Percentiles rank a stretch among this genome's conserved stretches.
Conservation (phyloP, 2,797 vertebrate species). For the Cossypha polioptera region DNA sequence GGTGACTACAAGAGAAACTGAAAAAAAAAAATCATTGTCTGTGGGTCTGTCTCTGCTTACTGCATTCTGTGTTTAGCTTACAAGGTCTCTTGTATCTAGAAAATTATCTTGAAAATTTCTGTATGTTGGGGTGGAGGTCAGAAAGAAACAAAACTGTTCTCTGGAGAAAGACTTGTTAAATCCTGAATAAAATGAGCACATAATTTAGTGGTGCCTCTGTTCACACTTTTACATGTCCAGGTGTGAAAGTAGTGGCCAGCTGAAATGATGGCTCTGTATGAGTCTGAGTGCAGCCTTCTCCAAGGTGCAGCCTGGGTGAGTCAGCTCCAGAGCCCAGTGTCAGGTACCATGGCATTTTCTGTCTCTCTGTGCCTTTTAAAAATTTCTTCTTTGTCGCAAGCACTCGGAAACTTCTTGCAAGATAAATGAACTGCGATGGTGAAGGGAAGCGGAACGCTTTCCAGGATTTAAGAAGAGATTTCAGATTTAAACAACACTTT, state of each 20-base stretch:
- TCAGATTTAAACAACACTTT: background rate
- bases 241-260: background rate
- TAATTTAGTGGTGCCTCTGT: background rate
- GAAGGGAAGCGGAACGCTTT: constrained; percentile 10
- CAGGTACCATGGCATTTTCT: background rate
- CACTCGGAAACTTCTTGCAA: background rate
- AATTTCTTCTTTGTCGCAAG: background rate
- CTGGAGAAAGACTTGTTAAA: background rate
- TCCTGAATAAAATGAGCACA: background rate
- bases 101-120: background rate
- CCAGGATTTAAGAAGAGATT: constrained; percentile 20
- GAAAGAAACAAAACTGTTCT: background rate
- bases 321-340: background rate
- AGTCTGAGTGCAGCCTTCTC: background rate
- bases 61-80: background rate
- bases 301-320: background rate
- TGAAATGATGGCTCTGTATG: background rate
- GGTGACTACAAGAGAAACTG: background rate
- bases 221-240: background rate
- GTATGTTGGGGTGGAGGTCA: background rate
- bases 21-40: background rate
- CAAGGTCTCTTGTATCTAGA: background rate
- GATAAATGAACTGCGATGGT: constrained; percentile 38
- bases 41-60: background rate
- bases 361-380: background rate